Base-by-base conservation (phyloP, 2,113 vertebrate species). In the Hydropotes inermis region DNA sequence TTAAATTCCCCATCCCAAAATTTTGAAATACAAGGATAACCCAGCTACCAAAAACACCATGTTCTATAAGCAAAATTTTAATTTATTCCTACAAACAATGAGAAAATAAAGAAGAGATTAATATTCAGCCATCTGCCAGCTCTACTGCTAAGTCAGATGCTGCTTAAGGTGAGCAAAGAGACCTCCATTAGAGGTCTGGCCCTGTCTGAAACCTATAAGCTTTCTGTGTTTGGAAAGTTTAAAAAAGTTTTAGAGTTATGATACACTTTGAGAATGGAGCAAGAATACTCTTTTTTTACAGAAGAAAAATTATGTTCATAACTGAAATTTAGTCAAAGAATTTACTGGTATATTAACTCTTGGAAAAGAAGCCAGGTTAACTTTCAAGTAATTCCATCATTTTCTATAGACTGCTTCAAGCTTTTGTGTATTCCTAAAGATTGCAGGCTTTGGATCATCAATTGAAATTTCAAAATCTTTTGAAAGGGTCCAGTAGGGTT, bases 261-360 rank as follows among this genome's bases (percentile, higher is more conserved):
- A 81, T 17, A 16, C 3, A 39, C 9, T 82, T 91, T 58, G 33
- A 91, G 13, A 94, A 82, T 9, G 5, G 10, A 82, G 14, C 2
- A 87, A 87, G 15, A 67, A 88, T 11, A 43, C 5, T 19, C 33
- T 67, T 54, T 58, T 74, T 47, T 39, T 10, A 33, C 39, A 87
- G n/a, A 84, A 87, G 25, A 54, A 87, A 84, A 94, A 61, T 36
- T 14, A 5, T 58, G 79, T 60, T 27, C 85, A 6, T 39, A 92
- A 86, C 30, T 76, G n/a, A 96, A 95, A 86, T 87, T 52, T 84
- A 10, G 11, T 45, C n/a, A 50, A 60, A 91, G 13, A 87, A 64
- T 33, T 47, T 82, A 47, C 3, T 33, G 9, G 43, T n/a, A 55
- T 13, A 33, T 15, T 89, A 33, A 64, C 10, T 17, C 54, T 92